Evolutionary conservation across 2,888 invertebrate genomes (phyloP).

Genomic region (Ormyrus pomaceus): DNA sequence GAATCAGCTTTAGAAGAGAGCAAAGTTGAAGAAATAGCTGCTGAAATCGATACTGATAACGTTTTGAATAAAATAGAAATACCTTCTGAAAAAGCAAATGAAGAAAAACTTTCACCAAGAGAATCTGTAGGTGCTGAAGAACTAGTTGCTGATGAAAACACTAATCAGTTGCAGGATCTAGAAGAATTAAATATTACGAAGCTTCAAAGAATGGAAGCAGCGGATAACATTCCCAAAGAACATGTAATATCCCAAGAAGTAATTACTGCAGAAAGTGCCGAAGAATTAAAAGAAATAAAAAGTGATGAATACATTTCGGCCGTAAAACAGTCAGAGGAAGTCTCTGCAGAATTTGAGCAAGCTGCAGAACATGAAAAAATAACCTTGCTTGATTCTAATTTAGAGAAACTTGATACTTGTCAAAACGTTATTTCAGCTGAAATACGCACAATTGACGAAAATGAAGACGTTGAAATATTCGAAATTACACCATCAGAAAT

Average conservation of each 20-base stretch:
- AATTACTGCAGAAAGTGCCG: constrained; percentile 17
- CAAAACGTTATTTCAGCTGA: not conserved
- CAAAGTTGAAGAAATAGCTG: constrained; percentile 25
- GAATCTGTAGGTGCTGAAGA: constrained; percentile 51
- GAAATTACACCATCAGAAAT: not conserved
- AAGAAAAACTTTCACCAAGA: constrained; percentile 44
- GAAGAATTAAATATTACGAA: too few relatives aligned
- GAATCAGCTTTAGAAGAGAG: too few relatives aligned
- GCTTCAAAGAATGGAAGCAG: not conserved
- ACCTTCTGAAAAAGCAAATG: constrained; percentile 9
- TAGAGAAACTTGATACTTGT: not conserved
- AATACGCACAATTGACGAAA: not conserved
- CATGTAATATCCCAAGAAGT: not conserved
- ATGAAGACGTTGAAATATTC: not conserved
- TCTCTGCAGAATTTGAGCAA: not conserved
- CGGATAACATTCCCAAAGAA: not conserved
- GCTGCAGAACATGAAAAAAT: not conserved
- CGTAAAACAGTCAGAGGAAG: not conserved
- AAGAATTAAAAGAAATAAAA: not conserved
- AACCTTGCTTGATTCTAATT: not conserved
- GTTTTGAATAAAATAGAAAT: not conserved
- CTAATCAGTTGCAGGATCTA: not conserved
- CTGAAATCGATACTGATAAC: constrained; percentile 22
- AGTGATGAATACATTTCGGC: not conserved
- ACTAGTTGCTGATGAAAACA: constrained; percentile 38